Evolutionary conservation across 2,797 vertebrate species (phyloP).

Genomic region (Pseudomugil gertrudae): DNA sequence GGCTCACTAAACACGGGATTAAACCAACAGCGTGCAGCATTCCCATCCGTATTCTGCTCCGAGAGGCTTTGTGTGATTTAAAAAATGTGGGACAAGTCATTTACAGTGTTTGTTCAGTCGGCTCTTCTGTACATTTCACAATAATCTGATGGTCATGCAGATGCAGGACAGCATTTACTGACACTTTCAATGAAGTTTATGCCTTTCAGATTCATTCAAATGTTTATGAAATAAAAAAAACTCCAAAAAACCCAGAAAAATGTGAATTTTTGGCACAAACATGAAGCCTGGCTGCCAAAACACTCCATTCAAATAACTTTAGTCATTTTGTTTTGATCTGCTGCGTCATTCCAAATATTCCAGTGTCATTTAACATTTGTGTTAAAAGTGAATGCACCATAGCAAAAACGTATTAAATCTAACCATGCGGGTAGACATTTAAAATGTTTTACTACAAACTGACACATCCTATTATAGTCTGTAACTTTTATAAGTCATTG

Average conservation of each 20-base stretch:
- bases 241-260: no score
- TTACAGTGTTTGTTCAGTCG: slow-evolving; percentile 24
- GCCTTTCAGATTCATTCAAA: neutral
- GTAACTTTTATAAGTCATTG: neutral
- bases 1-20: slow-evolving; percentile 8
- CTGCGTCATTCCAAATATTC: no score
- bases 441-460: neutral
- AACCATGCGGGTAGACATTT: neutral
- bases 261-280: slow-evolving; percentile 3
- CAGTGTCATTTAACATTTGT: neutral
- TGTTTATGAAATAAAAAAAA: no score
- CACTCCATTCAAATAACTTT: neutral
- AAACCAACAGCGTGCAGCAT: slow-evolving; percentile 28
- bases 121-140: slow-evolving; percentile 5
- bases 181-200: neutral
- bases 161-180: neutral
- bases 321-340: no score
- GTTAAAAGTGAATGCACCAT: neutral
- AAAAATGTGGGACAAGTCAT: neutral
- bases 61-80: neutral
- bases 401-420: neutral
- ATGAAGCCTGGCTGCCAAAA: neutral
- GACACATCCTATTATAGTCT: neutral
- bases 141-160: neutral
- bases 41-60: neutral